phyloP scores from a whole-genome alignment of 2,113 vertebrate species.

The Ahaetulla prasina region DNA sequence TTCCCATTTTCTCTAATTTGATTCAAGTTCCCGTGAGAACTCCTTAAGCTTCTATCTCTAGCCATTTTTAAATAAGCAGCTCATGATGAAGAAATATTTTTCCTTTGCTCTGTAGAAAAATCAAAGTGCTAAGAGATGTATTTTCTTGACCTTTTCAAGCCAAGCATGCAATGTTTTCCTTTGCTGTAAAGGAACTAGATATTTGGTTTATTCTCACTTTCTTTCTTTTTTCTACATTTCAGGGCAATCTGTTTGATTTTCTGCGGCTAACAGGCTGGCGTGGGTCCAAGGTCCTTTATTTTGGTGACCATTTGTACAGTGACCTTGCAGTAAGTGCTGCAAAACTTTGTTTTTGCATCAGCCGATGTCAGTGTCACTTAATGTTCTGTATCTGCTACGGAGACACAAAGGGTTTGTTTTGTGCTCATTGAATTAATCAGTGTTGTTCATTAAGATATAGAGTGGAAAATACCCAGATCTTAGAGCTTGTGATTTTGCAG shows the following conservation, averaged over 20 bases:
- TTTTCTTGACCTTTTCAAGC: conserved; percentile 1
- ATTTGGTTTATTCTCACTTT: accelerated
- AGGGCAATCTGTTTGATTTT: conserved; percentile 96
- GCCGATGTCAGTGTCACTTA: not conserved
- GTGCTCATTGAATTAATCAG: not conserved
- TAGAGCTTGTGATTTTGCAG: not conserved
- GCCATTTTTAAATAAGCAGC: not conserved
- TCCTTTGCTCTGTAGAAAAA: not conserved
- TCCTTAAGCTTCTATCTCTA: not conserved
- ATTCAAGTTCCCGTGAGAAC: conserved; percentile 27
- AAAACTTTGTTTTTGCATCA: not conserved
- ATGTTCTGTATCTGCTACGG: not conserved
- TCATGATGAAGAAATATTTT: conserved; percentile 1
- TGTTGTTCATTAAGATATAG: not conserved
- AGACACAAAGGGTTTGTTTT: not conserved
- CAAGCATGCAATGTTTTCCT: not conserved
- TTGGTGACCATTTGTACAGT: conserved; percentile 95
- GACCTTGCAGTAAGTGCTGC: conserved; percentile 85
- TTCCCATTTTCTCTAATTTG: not conserved
- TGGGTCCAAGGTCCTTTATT: conserved; percentile 93
- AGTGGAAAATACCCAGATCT: not conserved
- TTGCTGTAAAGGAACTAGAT: not conserved
- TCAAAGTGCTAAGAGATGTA: not conserved
- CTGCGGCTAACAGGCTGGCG: conserved; percentile 90
- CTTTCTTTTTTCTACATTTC: conserved; percentile 16